Evolutionary conservation across 2,113 vertebrate genomes (phyloP), one percentile per base, ranked within the genome.

Genomic region (Pholis gunnellus): DNA sequence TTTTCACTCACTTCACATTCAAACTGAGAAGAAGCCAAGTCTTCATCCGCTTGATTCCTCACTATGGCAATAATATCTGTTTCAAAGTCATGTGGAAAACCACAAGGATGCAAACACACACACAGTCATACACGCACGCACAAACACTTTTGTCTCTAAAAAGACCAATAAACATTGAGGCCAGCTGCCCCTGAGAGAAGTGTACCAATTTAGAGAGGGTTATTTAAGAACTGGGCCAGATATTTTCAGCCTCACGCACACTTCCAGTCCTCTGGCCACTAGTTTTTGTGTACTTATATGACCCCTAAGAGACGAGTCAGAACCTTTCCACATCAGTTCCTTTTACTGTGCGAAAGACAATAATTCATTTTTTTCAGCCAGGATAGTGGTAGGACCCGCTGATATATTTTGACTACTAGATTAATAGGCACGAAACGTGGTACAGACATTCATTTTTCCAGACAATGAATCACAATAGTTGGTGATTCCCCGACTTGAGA

Each of bases 201-300:
- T 81, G 70, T 5, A 79, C 89, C 75, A 72, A 70, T 88, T 92
- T 87, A 72, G 46, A 87, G 66, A 65, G 40, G 77, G 59, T 64
- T 75, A 63, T 54, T 74, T 89, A 27, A 85, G 75, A 91, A 90
- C 25, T 91, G 79, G 91, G 88, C 69, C 85, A 88, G 66, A 85
- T 88, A 90, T 91, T 89, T 72, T 90, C 73, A 86, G 88, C 75
- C 63, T 79, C 59, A 60, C 31, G 4, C 63, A 60, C 31, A 20
- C 54, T 69, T 78, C 44, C 52, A 67, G 65, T 77, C 36, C 27
- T 80, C 60, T 80, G 57, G 25, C 64, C 34, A 78, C 6, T 11
- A 9, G 29, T 72, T 78, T 69, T 85, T 85, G 59, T 77, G 40
- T 77, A 36, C 38, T 88, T 75, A 22, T 10, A 63, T 71, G 54